Percentiles rank a stretch among this genome's conserved stretches.
Evolutionary conservation across 2,113 vertebrate species (phyloP).

Genomic region (Rana temporaria): DNA sequence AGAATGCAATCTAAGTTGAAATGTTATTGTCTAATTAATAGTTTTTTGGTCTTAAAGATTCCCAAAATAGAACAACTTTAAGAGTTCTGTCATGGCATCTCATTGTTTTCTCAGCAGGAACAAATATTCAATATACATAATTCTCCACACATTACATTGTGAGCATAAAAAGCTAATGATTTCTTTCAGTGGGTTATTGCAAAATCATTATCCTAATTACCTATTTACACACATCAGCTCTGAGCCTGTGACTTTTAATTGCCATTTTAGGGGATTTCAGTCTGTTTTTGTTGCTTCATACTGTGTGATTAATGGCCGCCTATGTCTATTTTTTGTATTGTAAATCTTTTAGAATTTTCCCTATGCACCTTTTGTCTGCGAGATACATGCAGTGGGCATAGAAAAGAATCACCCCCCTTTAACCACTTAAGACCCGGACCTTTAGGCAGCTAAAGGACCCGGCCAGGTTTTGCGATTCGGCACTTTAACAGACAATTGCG

Average conservation of each 20-base stretch:
- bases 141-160: slow-evolving; percentile 36
- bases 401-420: too few relatives aligned
- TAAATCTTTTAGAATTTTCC: not conserved
- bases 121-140: slow-evolving; percentile 35
- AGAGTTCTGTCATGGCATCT: slow-evolving; percentile 1
- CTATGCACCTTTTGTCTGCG: not conserved
- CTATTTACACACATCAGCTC: slow-evolving; percentile 34
- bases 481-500: too few relatives aligned
- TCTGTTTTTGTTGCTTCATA: slow-evolving; percentile 10
- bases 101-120: slow-evolving; percentile 32
- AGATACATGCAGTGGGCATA: too few relatives aligned
- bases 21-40: not conserved
- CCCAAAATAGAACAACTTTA: slow-evolving; percentile 1
- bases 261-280: slow-evolving; percentile 31
- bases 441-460: too few relatives aligned
- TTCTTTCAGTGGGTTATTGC: slow-evolving; percentile 30
- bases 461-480: too few relatives aligned
- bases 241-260: slow-evolving; percentile 34
- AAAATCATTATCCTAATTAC: slow-evolving; percentile 45
- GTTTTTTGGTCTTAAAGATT: not conserved
- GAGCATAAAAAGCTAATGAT: slow-evolving; percentile 37
- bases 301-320: slow-evolving; percentile 22
- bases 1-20: not conserved
- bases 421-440: too few relatives aligned
- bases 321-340: not conserved